Conservation (phyloP, 23 tunicate species). For the Ascidia mentula region DNA sequence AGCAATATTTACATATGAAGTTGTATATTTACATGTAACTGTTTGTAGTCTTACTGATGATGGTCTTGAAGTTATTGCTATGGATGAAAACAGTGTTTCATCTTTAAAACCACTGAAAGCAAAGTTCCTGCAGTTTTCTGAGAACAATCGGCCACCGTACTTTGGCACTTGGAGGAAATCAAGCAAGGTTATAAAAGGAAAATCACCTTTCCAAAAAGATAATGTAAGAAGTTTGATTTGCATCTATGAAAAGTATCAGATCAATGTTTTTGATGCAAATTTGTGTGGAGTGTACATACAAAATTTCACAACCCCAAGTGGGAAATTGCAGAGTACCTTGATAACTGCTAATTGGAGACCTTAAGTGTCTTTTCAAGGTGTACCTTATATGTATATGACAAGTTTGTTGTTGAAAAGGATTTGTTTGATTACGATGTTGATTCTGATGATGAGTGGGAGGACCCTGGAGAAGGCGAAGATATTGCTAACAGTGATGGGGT, state of each 20-base stretch:
- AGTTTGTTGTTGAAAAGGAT: no score
- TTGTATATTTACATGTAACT: neutral
- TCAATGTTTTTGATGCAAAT: no score
- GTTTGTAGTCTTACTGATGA: slow-evolving; percentile 64
- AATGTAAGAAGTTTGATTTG: slow-evolving; percentile 56
- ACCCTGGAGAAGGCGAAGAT: slow-evolving; percentile 91
- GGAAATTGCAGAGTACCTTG: no score
- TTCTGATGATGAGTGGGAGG: slow-evolving; percentile 97
- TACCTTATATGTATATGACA: no score
- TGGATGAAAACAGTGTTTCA: slow-evolving; percentile 5
- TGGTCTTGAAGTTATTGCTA: slow-evolving; percentile 57
- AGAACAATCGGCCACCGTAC: slow-evolving; percentile 87
- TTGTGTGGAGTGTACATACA: no score
- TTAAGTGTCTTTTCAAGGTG: no score
- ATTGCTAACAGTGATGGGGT: slow-evolving; percentile 94
- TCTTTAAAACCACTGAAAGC: slow-evolving; percentile 27
- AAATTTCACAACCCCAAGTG: no score
- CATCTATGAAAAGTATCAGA: no score
- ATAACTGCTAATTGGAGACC: no score
- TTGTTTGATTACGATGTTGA: slow-evolving; percentile 90
- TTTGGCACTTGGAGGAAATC: slow-evolving; percentile 81
- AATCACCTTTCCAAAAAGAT: slow-evolving; percentile 65
- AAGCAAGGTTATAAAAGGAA: slow-evolving; percentile 32
- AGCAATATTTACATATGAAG: neutral
- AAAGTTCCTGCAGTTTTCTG: slow-evolving; percentile 67